phyloP scores from a whole-genome alignment of 1,140 invertebrate genomes.

The Prorops nasuta region DNA sequence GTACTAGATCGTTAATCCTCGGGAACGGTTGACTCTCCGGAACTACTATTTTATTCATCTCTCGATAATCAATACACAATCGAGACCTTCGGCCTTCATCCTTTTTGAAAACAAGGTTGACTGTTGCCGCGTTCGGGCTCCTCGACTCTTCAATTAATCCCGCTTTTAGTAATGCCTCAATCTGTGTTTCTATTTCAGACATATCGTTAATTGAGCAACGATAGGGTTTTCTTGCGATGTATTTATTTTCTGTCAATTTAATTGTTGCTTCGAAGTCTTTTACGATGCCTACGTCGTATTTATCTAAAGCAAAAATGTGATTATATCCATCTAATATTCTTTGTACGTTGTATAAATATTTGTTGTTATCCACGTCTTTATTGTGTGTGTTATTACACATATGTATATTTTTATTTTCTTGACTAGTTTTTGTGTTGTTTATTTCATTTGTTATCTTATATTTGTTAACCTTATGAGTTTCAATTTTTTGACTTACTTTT shows the following conservation, averaged over 20 bases:
- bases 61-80: background rate
- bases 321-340: conserved; percentile 11
- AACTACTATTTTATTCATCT: background rate
- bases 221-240: conserved; percentile 14
- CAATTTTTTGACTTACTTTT: conserved; percentile 11
- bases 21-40: background rate
- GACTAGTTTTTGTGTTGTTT: conserved; percentile 7
- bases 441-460: too few species aligned
- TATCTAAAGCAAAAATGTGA: background rate
- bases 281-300: conserved; percentile 10
- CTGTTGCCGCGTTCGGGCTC: conserved; percentile 7
- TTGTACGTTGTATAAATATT: too few species aligned
- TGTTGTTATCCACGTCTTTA: background rate
- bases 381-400: background rate
- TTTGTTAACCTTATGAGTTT: background rate
- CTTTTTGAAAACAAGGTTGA: conserved; percentile 3
- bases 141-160: conserved; percentile 14
- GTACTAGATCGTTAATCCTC: background rate
- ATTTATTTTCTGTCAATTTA: conserved; percentile 17
- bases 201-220: conserved; percentile 15
- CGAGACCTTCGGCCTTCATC: conserved; percentile 2
- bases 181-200: conserved; percentile 17
- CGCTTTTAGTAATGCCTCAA: conserved; percentile 10
- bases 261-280: conserved; percentile 9
- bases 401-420: conserved; percentile 1